Conservation (phyloP, 1,140 invertebrate species). For the Drosophila willistoni region DNA sequence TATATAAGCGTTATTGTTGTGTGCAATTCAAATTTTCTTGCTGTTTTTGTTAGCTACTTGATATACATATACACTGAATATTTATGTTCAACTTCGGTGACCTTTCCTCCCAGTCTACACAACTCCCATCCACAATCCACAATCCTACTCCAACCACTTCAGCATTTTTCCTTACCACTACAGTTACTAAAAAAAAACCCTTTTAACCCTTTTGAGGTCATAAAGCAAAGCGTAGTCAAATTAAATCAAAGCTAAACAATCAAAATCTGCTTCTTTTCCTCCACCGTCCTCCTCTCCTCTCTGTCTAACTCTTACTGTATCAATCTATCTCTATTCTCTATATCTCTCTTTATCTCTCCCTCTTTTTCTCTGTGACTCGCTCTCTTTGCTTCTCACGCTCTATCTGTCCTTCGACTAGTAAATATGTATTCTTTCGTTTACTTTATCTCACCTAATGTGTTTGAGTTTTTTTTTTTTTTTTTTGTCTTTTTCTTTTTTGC, state of each 20-base stretch:
- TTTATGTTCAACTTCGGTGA: no score
- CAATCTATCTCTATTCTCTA: constrained; percentile 3
- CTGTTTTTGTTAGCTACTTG: no score
- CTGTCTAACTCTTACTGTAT: not conserved
- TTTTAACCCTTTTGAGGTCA: not conserved
- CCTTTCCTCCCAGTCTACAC: no score
- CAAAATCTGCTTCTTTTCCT: not conserved
- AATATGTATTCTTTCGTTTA: constrained; percentile 30
- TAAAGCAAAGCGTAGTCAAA: not conserved
- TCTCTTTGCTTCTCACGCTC: constrained; percentile 16
- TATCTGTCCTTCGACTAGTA: not conserved
- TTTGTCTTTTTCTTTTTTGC: constrained; percentile 29
- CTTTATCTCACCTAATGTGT: constrained; percentile 31
- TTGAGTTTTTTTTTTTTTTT: not conserved
- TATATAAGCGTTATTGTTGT: no score
- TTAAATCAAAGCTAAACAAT: constrained; percentile 6
- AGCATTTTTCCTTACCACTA: not conserved
- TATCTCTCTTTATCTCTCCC: constrained; percentile 3
- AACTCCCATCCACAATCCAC: not conserved
- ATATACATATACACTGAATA: no score
- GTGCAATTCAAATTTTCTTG: no score
- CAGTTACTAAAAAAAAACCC: not conserved
- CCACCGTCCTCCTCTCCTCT: no score
- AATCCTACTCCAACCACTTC: not conserved
- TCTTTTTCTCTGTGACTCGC: constrained; percentile 8